Percentiles rank a stretch among this genome's conserved stretches.
phyloP scores from a whole-genome alignment of 2,888 invertebrate genomes.

The Platerodrilus igneus region DNA sequence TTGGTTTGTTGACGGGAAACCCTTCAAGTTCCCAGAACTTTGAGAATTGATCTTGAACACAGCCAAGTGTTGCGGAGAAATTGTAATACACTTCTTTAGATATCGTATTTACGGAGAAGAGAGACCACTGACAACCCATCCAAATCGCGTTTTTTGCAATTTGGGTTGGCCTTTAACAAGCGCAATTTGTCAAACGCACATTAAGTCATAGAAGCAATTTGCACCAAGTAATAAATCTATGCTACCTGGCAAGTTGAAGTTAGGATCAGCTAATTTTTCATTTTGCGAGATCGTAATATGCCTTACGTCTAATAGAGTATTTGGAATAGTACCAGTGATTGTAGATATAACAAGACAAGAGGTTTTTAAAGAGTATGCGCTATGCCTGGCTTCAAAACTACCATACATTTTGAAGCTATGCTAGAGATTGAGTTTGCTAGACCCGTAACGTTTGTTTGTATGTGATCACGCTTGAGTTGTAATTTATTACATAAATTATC shows the following conservation, averaged over 20 bases:
- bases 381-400: conserved; percentile 11
- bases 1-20: conserved; percentile 5
- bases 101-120: no score
- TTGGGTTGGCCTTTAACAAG: conserved; percentile 3
- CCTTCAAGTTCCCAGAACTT: conserved; percentile 34
- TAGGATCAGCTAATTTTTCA: conserved; percentile 13
- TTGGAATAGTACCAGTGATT: conserved; percentile 15
- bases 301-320: not conserved
- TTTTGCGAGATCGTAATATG: conserved; percentile 9
- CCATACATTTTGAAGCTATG: no score
- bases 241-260: conserved; percentile 3
- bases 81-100: not conserved
- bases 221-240: conserved; percentile 16
- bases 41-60: conserved; percentile 8
- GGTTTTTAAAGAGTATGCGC: conserved; percentile 8
- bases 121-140: conserved; percentile 14
- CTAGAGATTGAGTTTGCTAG: no score
- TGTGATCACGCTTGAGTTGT: conserved; percentile 4
- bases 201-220: conserved; percentile 7
- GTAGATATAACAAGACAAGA: conserved; percentile 12
- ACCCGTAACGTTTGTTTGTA: conserved; percentile 14
- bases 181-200: conserved; percentile 11
- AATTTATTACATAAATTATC: conserved; percentile 8
- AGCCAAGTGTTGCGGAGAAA: not conserved
- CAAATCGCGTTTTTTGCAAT: conserved; percentile 16